Conservation (phyloP, 2,797 vertebrate species). For the Chaetodon trifasciatus region DNA sequence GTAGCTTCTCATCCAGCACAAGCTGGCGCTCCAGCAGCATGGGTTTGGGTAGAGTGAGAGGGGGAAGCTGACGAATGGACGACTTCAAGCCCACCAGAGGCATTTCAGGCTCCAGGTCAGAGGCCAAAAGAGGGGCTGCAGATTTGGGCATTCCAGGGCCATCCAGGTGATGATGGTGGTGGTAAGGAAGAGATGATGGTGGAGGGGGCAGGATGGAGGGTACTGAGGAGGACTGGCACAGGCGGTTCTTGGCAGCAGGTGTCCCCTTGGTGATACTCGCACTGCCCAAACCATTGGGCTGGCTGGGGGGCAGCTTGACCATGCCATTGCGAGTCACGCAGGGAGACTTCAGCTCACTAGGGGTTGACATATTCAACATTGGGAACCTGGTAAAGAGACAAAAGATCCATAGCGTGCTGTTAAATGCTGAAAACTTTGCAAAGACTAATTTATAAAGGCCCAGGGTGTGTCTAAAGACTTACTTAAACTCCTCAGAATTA, state of each 20-base stretch:
- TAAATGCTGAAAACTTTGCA: background rate
- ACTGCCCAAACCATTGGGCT: constrained; percentile 94
- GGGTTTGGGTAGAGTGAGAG: constrained; percentile 84
- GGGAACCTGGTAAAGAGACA: constrained; percentile 81
- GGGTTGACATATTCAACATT: constrained; percentile 96
- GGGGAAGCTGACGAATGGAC: constrained; percentile 83
- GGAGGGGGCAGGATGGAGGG: constrained; percentile 92
- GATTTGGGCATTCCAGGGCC: constrained; percentile 82
- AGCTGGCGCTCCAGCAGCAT: constrained; percentile 90
- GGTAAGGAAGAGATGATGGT: constrained; percentile 85
- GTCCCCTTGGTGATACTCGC: constrained; percentile 99
- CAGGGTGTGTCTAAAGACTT: background rate
- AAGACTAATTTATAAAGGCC: background rate
- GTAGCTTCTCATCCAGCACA: constrained; percentile 96
- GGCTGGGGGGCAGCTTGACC: constrained; percentile 93
- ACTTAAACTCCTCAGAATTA: background rate
- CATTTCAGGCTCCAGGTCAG: constrained; percentile 86
- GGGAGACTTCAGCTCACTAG: constrained; percentile 95
- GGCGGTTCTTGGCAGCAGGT: constrained; percentile 96
- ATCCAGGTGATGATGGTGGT: constrained; percentile 86
- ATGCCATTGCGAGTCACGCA: constrained; percentile 97
- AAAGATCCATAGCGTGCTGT: constrained; percentile 6
- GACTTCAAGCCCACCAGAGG: constrained; percentile 84
- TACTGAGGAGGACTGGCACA: constrained; percentile 96
- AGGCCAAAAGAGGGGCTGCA: constrained; percentile 87